Evolutionary conservation across 2,797 vertebrate species (phyloP).

Genomic region (Acrossocheilus fasciatus): DNA sequence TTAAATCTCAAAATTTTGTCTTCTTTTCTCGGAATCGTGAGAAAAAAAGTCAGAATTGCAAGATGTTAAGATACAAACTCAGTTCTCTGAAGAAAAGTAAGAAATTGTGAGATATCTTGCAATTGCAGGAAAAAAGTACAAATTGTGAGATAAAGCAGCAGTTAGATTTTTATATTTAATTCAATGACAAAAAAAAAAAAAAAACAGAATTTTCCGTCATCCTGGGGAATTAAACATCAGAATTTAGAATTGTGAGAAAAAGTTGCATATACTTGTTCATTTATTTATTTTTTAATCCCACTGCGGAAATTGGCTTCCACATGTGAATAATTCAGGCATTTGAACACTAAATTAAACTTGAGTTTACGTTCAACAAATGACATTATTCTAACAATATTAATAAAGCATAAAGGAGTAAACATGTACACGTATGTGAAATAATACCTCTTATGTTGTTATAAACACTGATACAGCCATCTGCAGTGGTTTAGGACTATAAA

Average conservation of each 20-base stretch:
- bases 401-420: conserved; percentile 4
- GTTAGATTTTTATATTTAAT: background rate
- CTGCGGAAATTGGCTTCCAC: background rate
- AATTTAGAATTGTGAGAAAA: background rate
- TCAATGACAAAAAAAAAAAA: background rate
- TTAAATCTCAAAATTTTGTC: too few species aligned
- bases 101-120: background rate
- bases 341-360: background rate
- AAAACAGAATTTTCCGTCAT: background rate
- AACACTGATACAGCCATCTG: conserved; percentile 4
- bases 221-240: background rate
- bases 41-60: background rate
- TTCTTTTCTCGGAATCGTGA: too few species aligned
- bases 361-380: background rate
- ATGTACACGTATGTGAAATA: conserved; percentile 14
- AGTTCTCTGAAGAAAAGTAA: too few species aligned
- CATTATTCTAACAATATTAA: background rate
- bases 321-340: conserved; percentile 10
- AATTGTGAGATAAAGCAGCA: background rate
- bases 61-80: background rate
- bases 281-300: background rate
- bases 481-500: background rate
- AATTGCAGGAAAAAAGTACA: background rate
- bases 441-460: conserved; percentile 30
- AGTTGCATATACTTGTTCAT: background rate